Evolutionary conservation across 2,113 vertebrate species (phyloP).

Genomic region (Rhabdornis inornatus): DNA sequence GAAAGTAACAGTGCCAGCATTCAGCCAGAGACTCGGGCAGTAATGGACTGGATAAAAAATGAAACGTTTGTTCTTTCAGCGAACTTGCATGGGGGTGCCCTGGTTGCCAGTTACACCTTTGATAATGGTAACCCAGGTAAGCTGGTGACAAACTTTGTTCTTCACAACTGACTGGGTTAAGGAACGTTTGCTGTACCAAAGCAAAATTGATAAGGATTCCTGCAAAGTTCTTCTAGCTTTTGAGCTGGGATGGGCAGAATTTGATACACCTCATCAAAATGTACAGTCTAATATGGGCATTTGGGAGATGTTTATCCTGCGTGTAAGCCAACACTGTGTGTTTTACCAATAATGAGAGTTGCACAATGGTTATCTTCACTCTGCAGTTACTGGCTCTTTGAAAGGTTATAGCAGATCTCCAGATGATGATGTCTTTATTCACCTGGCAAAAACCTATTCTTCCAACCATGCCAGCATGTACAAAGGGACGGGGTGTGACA

Average conservation of each 20-base stretch:
- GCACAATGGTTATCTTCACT: not conserved
- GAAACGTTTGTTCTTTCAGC: constrained; percentile 93
- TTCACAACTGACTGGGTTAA: not conserved
- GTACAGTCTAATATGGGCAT: not conserved
- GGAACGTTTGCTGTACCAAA: not conserved
- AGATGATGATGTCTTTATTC: constrained; percentile 88
- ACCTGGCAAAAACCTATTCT: constrained; percentile 88
- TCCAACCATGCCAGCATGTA: constrained; percentile 82
- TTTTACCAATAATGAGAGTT: not conserved
- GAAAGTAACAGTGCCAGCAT: not conserved
- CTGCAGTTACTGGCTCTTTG: constrained; percentile 57
- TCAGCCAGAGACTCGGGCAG: constrained; percentile 86
- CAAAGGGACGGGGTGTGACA: constrained; percentile 69
- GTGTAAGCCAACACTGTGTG: not conserved
- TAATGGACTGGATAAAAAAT: constrained; percentile 86
- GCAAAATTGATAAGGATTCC: not conserved
- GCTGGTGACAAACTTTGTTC: not conserved
- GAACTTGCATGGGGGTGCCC: constrained; percentile 91
- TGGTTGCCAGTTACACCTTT: constrained; percentile 94
- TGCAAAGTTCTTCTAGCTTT: not conserved
- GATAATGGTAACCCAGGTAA: constrained; percentile 87
- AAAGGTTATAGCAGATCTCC: constrained; percentile 74
- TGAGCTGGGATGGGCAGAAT: not conserved
- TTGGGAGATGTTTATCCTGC: not conserved
- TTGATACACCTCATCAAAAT: not conserved